A percentile compares a stretch with the other conserved stretches of the same genome.
Conservation (phyloP, 2,888 invertebrate species). For the Drosophila buzzatii region DNA sequence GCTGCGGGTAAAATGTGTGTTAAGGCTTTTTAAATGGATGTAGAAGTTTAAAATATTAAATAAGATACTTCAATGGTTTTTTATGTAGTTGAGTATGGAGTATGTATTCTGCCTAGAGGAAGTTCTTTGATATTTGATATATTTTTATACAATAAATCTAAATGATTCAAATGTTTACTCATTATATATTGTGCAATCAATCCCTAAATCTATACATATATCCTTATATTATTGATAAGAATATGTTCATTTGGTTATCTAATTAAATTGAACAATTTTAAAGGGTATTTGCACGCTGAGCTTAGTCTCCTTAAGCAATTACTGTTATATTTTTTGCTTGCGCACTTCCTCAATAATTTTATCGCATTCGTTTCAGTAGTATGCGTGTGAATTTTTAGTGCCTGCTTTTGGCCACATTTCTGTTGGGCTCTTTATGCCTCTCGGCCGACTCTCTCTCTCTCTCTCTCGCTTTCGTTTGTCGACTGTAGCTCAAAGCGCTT, state of each 20-base stretch:
- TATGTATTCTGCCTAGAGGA: too few species aligned
- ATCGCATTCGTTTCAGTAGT: conserved; percentile 69
- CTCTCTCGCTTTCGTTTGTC: conserved; percentile 15
- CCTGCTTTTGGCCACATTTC: conserved; percentile 75
- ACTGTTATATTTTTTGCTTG: conserved; percentile 42
- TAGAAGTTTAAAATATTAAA: neutral
- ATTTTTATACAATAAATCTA: too few species aligned
- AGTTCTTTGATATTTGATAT: too few species aligned
- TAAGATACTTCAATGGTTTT: neutral
- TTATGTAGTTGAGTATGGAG: neutral
- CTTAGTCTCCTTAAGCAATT: neutral
- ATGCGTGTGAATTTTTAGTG: conserved; percentile 74
- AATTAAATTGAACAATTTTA: neutral
- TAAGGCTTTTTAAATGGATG: neutral
- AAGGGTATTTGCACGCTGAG: conserved; percentile 1
- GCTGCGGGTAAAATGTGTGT: neutral
- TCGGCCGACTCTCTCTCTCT: neutral
- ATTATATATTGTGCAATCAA: too few species aligned
- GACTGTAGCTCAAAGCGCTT: conserved; percentile 29
- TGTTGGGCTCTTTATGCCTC: conserved; percentile 23
- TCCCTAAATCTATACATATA: too few species aligned
- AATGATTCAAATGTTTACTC: too few species aligned
- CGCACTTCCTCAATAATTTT: conserved; percentile 81
- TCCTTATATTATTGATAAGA: neutral
- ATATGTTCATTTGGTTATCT: neutral